Evolutionary conservation across 2,113 vertebrate genomes (phyloP), one percentile per base, ranked within the genome.

Genomic region (Pachypanchax playfairii): DNA sequence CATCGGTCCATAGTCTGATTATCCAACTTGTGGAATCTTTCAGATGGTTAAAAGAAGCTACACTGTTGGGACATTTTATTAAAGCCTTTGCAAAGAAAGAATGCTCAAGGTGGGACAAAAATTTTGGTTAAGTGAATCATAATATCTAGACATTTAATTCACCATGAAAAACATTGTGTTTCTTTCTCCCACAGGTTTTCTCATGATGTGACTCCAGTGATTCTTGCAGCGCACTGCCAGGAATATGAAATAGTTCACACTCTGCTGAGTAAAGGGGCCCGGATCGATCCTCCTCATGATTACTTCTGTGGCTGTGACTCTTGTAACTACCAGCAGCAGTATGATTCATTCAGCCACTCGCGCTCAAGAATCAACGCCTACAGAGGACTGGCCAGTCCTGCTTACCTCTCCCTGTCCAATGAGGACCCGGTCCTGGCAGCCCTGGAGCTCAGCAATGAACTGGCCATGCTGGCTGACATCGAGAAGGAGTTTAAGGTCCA

Each of bases 401-500:
- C 97, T 14, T 99, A 99, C 76, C 91, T 99, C 25, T 99, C 94
- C 10, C 75, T 99, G 72, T 98, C 94, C 76, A 99, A 93, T 8
- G 95, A 98, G 80, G 97, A 99, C 61, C 97, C 97, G 1, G 95
- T 99, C 62, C 91, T 99, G 89, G 95, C 94, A 7, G 97, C 97
- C 12, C 89, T 99, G 86, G 96, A 98, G 78, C 96, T 99, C 62
- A 99, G 97, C 91, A 96, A 96, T 43, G 96, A 99, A 68, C 87
- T 99, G 78, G 96, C 96, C 0, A 92, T 96, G 70, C 89, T 99
- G 77, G 97, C 97, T 35, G 94, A 98, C 65, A 99, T 98, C 57
- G 97, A 99, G 85, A 99, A 99, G 68, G 97, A 99, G 72, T 99
- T 99, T 85, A 99, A 99, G 96, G 97, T 99, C 84, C 68, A 41